Percentiles rank a stretch among this genome's conserved stretches.
phyloP scores from a whole-genome alignment of 2,113 vertebrate species.

The Corydoras maculifer region DNA sequence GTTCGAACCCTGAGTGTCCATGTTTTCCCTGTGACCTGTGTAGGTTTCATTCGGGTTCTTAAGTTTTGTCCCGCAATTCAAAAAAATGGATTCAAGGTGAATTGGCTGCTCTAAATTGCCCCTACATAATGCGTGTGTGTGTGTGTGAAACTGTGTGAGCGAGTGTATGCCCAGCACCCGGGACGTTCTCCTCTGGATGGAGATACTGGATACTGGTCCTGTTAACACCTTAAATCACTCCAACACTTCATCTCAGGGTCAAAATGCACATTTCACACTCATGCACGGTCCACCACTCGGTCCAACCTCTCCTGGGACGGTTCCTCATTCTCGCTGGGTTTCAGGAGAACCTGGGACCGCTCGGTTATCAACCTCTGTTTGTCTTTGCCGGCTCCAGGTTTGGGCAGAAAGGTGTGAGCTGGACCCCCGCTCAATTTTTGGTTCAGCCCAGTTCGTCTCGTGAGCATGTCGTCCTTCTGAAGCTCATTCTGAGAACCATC shows the following conservation, averaged over 20 bases:
- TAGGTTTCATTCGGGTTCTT: no score
- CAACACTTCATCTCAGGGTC: not conserved
- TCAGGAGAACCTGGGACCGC: constrained; percentile 33
- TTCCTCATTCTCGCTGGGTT: constrained; percentile 40
- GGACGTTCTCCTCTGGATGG: no score
- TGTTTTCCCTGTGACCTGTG: no score
- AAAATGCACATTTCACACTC: not conserved
- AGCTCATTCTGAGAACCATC: constrained; percentile 51
- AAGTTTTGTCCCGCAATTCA: no score
- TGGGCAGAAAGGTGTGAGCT: constrained; percentile 51
- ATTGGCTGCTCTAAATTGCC: no score
- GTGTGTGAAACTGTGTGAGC: no score
- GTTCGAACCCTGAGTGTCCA: no score
- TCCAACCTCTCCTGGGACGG: constrained; percentile 53
- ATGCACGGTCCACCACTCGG: not conserved
- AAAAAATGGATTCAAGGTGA: no score
- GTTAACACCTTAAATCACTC: no score
- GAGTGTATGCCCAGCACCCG: no score
- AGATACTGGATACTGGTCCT: no score
- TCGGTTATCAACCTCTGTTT: constrained; percentile 38
- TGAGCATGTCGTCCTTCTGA: constrained; percentile 74
- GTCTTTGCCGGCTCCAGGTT: constrained; percentile 54
- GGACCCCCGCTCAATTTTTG: constrained; percentile 44
- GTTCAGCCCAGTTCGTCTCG: constrained; percentile 61
- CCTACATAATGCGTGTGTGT: no score